Base-by-base conservation (phyloP, 2,888 invertebrate species). In the Augiades crinisus region DNA sequence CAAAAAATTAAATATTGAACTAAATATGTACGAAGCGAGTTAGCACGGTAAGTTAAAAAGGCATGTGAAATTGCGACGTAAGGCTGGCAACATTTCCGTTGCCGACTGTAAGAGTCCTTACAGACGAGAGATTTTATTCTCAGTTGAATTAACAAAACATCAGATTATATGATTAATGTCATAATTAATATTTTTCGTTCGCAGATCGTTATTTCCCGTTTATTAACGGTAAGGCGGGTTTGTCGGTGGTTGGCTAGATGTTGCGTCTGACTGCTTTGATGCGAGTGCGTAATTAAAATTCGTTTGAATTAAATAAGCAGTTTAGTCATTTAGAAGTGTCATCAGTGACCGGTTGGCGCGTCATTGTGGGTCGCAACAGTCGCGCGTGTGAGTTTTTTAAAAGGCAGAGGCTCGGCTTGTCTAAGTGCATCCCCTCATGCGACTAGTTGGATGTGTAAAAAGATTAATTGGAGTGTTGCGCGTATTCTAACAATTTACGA, bases 401-500 rank as follows among this genome's bases (percentile, higher is more conserved):
- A 78, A 75, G 78, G 70, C 58, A 59, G 70, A 75, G 71, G 71
- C 78, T 75, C 70, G 62, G 70, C 66, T 67, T 53, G 75, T 75
- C 76, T 80, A 84, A 86, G 86, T 81, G 82, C 78, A 61, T 72
- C 70, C 82, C 78, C 84, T 81, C 78, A 61, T 72, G 78, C 75
- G 76, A 78, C 81, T 83, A 86, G 85, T 78, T 81, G 80, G 81
- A 85, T 86, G 87, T 87, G 85, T 87, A 86, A 85, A 88, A 88
- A 89, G 87, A 89, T 89, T 89, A 89, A 89, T 89, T 89, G 89
- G 89, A 89, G 89, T 84, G 86, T 77, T 78, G 76, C 81, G 79
- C 75, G 75, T 74, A 75, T 83, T 79, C 86, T 83, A 84, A 87
- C 86, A 85, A 83, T 84, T 86, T 84, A 78, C 78, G 70, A 70